Evolutionary conservation across 2,888 invertebrate species (phyloP).

Genomic region (Podotricha telesiphe): DNA sequence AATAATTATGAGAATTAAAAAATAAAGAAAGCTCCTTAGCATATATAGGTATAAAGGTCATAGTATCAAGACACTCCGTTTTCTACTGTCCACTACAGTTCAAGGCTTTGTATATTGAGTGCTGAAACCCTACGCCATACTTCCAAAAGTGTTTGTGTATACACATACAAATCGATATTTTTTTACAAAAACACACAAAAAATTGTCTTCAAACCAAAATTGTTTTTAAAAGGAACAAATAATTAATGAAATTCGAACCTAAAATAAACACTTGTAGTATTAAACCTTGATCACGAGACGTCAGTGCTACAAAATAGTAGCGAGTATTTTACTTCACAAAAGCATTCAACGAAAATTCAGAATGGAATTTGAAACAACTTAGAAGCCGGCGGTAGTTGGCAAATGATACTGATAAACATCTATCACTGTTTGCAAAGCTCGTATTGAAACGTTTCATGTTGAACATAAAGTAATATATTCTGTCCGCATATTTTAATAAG

Average conservation of each 20-base stretch:
- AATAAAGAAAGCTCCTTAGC: too few species aligned
- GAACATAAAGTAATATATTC: slow-evolving; percentile 9
- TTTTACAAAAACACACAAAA: background rate
- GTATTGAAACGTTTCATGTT: slow-evolving; percentile 7
- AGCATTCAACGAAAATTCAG: slow-evolving; percentile 11
- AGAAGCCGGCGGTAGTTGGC: slow-evolving; percentile 16
- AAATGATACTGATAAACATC: slow-evolving; percentile 20
- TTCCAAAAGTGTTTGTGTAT: too few species aligned
- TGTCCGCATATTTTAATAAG: slow-evolving; percentile 1
- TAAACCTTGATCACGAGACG: background rate
- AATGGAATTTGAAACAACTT: slow-evolving; percentile 5
- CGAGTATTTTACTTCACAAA: slow-evolving; percentile 12
- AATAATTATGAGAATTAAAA: too few species aligned
- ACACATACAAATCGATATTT: too few species aligned
- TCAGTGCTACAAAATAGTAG: background rate
- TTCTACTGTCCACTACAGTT: too few species aligned
- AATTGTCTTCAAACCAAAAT: background rate
- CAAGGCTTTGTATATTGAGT: too few species aligned
- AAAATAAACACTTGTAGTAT: background rate
- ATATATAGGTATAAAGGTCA: too few species aligned
- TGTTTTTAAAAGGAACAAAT: background rate
- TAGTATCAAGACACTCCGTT: too few species aligned
- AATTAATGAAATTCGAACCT: background rate
- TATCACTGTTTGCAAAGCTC: background rate
- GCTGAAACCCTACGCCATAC: too few species aligned